phyloP scores from a whole-genome alignment of 35 echinoderm and acorn worm genomes.

The Nesometra sesokonis region DNA sequence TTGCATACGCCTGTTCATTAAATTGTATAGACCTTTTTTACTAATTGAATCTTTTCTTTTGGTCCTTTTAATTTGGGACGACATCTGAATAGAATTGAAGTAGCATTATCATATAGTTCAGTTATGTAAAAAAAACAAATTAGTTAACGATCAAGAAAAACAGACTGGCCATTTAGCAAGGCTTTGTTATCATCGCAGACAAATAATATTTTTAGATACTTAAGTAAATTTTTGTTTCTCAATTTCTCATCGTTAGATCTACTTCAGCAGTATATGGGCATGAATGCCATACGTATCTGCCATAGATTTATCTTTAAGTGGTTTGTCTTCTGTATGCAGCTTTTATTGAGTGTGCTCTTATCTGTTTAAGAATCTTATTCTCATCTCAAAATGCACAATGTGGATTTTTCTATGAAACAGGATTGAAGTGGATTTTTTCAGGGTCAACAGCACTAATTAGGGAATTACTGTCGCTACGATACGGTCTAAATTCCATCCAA shows the following conservation, averaged over 20 bases:
- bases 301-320: background rate
- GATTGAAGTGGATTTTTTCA: background rate
- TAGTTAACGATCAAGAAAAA: too few species aligned
- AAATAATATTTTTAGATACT: background rate
- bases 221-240: background rate
- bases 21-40: too few species aligned
- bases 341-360: background rate
- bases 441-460: background rate
- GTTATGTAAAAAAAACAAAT: too few species aligned
- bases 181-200: background rate
- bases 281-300: background rate
- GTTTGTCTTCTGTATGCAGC: background rate
- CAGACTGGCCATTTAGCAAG: background rate
- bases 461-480: background rate
- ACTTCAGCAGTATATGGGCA: background rate
- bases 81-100: too few species aligned
- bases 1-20: too few species aligned
- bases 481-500: background rate
- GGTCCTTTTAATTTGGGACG: too few species aligned
- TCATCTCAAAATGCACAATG: background rate
- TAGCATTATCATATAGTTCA: too few species aligned
- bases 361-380: background rate
- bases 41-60: too few species aligned
- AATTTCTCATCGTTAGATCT: background rate
- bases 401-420: background rate